Conservation (phyloP, 92 coral and sea anemone genomes). For the Epizoanthus scotinus region DNA sequence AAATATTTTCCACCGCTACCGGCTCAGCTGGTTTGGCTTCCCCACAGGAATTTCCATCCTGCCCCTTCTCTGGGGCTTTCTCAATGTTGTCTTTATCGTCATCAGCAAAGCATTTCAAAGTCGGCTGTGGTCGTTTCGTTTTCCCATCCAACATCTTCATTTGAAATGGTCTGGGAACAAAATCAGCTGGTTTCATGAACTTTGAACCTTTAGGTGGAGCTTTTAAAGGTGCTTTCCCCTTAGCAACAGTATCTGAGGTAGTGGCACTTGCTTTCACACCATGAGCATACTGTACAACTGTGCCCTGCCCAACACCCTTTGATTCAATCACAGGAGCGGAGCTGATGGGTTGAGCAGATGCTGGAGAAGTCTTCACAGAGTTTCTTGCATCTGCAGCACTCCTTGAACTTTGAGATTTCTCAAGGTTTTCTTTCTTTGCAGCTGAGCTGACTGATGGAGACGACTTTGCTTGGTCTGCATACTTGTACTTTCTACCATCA, state of each 20-base stretch:
- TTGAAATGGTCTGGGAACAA: slow-evolving; percentile 40
- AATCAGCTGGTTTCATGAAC: slow-evolving; percentile 35
- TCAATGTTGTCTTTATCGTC: slow-evolving; percentile 23
- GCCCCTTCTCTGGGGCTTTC: background rate
- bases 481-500: no score
- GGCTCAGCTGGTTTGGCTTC: background rate
- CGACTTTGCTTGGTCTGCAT: no score
- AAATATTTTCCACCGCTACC: slow-evolving; percentile 14
- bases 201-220: slow-evolving; percentile 7
- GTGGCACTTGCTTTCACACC: background rate
- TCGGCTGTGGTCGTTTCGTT: slow-evolving; percentile 10
- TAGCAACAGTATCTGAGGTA: background rate
- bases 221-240: background rate
- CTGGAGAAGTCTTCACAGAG: background rate
- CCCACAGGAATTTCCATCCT: background rate
- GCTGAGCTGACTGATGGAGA: no score
- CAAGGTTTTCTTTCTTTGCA: background rate
- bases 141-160: slow-evolving; percentile 38
- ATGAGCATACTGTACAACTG: background rate
- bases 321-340: background rate
- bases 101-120: slow-evolving; percentile 30
- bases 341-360: background rate
- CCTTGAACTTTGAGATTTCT: background rate
- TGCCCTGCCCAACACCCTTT: slow-evolving; percentile 3
- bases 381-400: background rate